A percentile compares a stretch with the other conserved stretches of the same genome.
phyloP scores from a whole-genome alignment of 2,113 vertebrate genomes.

The Mirza zaza region DNA sequence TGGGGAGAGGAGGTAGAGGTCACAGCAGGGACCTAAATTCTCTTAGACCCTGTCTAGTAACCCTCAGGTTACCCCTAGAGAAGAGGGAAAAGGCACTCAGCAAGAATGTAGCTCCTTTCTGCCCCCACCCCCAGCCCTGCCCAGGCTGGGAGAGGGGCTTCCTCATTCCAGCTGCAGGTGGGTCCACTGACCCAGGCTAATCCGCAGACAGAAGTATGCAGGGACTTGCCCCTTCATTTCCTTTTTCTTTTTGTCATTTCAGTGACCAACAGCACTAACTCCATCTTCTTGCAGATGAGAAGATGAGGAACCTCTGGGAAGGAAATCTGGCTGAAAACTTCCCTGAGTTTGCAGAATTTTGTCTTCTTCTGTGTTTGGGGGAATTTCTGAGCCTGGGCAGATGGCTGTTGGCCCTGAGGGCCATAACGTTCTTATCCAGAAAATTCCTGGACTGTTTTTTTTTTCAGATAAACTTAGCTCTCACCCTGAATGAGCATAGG shows the following conservation, averaged over 20 bases:
- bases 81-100: background rate
- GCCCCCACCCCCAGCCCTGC: background rate
- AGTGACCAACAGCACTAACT: background rate
- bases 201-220: background rate
- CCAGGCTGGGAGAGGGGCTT: background rate
- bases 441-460: background rate
- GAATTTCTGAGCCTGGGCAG: background rate
- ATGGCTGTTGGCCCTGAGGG: background rate
- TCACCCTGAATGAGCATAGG: background rate
- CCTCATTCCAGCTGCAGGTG: constrained; percentile 62
- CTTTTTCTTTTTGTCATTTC: background rate
- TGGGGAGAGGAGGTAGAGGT: background rate
- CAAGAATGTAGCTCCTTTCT: background rate
- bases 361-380: background rate
- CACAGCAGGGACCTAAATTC: background rate
- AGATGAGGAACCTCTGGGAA: background rate
- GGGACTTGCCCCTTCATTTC: background rate
- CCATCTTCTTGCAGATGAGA: background rate
- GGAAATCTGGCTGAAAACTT: background rate
- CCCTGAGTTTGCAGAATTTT: background rate
- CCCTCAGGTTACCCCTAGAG: background rate
- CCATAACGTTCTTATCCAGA: background rate
- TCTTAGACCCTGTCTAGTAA: background rate
- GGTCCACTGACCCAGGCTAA: background rate
- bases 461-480: background rate